A percentile compares a stretch with the other conserved stretches of the same genome.
These are phyloP conservation scores for Eudorcas thomsonii DNA, from an alignment of 2,113 vertebrate species.

Conservation along the genomic window DNA sequence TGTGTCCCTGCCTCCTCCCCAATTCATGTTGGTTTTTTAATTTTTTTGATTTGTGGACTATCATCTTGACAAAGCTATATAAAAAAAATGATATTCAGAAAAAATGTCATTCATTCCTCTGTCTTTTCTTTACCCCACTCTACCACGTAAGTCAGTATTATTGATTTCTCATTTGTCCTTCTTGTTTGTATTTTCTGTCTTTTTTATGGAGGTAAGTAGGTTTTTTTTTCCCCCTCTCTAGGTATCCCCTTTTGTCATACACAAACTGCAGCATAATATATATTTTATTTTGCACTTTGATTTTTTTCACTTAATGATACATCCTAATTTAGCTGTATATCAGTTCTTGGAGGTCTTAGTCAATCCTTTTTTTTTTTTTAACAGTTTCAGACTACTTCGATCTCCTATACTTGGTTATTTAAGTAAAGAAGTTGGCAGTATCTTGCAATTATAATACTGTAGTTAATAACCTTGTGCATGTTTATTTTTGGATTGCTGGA, in stretches of 20 bases:
- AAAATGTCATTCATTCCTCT: neutral
- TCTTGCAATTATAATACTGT: neutral
- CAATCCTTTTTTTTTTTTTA: neutral
- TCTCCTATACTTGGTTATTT: neutral
- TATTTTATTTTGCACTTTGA: neutral
- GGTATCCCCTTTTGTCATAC: neutral
- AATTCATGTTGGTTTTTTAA: neutral
- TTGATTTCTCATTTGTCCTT: neutral
- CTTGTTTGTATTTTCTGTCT: neutral
- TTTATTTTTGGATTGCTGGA: neutral
- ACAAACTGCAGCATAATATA: neutral
- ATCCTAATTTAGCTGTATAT: neutral
- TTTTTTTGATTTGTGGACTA: neutral
- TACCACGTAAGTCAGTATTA: neutral
- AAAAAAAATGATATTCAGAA: neutral
- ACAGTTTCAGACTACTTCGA: neutral
- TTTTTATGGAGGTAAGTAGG: neutral
- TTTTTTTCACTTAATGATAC: neutral
- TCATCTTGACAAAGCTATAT: neutral
- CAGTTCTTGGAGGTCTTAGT: neutral
- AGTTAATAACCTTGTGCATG: neutral
- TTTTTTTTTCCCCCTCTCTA: neutral
- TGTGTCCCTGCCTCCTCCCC: neutral
- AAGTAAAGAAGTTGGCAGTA: neutral
- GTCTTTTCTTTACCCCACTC: neutral